Evolutionary conservation across 2,113 vertebrate species (phyloP).

Genomic region (Stomatorhinus ivindoensis): DNA sequence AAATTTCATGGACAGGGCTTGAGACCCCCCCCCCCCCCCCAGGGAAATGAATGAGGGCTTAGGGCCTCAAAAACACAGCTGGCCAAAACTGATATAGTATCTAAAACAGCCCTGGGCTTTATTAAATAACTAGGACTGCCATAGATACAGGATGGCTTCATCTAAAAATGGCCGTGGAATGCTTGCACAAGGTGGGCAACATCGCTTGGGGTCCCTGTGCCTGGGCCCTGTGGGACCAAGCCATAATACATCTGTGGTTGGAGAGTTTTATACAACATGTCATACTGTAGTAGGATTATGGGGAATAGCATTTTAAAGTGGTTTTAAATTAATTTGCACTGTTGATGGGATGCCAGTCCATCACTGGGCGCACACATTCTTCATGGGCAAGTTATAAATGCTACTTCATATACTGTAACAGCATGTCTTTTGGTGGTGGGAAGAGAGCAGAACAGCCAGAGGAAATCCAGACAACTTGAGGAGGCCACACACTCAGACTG

Average conservation of each 20-base stretch:
- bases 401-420: background rate
- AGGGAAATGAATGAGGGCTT: background rate
- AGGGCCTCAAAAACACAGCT: background rate
- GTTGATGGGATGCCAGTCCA: background rate
- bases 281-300: background rate
- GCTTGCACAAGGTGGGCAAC: background rate
- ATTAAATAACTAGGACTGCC: background rate
- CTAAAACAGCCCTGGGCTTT: background rate
- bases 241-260: background rate
- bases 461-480: background rate
- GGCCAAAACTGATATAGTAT: background rate
- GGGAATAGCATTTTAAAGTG: background rate
- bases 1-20: background rate
- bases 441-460: background rate
- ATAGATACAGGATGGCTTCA: background rate
- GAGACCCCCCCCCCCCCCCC: background rate
- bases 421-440: background rate
- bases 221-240: background rate
- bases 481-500: background rate
- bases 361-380: background rate
- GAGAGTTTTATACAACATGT: background rate
- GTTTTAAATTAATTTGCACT: background rate
- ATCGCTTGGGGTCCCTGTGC: background rate
- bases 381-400: background rate
- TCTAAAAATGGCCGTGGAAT: background rate